Evolutionary conservation across 2,888 invertebrate species (phyloP), one percentile per base, ranked within the genome.

Genomic region (Sminthurinus aureus): DNA sequence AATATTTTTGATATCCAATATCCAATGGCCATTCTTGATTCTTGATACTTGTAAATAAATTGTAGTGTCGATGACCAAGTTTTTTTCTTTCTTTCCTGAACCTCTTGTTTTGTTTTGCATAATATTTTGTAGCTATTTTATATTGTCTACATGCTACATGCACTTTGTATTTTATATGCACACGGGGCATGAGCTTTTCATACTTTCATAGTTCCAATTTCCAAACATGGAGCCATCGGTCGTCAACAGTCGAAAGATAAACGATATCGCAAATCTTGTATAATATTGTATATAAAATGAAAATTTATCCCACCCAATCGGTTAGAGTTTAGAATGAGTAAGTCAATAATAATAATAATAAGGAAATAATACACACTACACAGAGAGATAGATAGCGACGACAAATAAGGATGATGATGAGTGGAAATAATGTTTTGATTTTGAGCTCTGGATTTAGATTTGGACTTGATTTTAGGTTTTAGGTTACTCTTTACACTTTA

Each of bases 261-360:
- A 83, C 78, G 79, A 83, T 77, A 77, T 83, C 78, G 58, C 78
- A 83, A 78, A 83, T 83, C 77, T 83, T 73, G 64, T 81, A 66
- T 26, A n/a, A n/a, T n/a, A n/a, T n/a, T n/a, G 66, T 79, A 66
- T 26, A 79, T 58, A 58, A 71, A 71, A 24, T 26, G 38, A 38
- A 38, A 38, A 71, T 51, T 58, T 51, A 52, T 24, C 52, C 81
- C 81, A 51, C 81, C 81, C 81, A 81, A 81, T 80, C 80, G 71
- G 80, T 71, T 51, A 51, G 38, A 80, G 71, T 73, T n/a, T n/a
- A n/a, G 15, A 73, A 2, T 51, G 20, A 52, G 51, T 79, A 24
- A 50, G 69, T 71, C 71, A 24, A 24, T 22, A 71, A 38, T 38
- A 38, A 38, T 38, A 38, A 38, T 38, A 38, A 38, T 38, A 38